Evolutionary conservation across 2,888 invertebrate species (phyloP).

Genomic region (Altica lythri): DNA sequence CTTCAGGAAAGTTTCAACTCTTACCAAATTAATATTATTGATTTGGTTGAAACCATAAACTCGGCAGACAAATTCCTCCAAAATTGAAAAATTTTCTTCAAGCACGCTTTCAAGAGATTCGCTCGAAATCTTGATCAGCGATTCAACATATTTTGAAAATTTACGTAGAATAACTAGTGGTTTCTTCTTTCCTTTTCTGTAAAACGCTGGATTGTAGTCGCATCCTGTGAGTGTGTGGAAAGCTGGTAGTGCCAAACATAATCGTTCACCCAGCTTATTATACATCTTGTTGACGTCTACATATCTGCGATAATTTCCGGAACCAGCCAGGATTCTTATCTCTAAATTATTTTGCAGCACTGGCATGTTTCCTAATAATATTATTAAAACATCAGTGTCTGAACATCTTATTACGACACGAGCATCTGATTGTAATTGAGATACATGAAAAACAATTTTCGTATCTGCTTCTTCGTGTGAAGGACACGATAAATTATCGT

Average conservation of each 20-base stretch:
- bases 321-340: slow-evolving; percentile 33
- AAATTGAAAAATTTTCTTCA: neutral
- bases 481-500: slow-evolving; percentile 6
- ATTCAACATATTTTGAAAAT: neutral
- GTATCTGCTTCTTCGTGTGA: slow-evolving; percentile 32
- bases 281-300: neutral
- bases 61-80: slow-evolving; percentile 8
- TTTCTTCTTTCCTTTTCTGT: slow-evolving; percentile 1
- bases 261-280: slow-evolving; percentile 15
- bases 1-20: slow-evolving; percentile 9
- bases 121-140: neutral
- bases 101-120: neutral
- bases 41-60: slow-evolving; percentile 8
- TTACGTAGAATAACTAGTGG: neutral
- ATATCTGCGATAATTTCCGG: slow-evolving; percentile 35
- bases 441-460: slow-evolving; percentile 33
- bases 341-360: too few relatives aligned
- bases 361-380: slow-evolving; percentile 40
- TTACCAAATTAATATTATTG: neutral
- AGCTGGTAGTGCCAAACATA: slow-evolving; percentile 19
- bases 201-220: slow-evolving; percentile 18
- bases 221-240: slow-evolving; percentile 27
- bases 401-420: slow-evolving; percentile 37
- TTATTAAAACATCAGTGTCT: slow-evolving; percentile 37
- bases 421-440: slow-evolving; percentile 32